phyloP scores from a whole-genome alignment of 1,140 invertebrate species.

The Brachionus rotundiformis region DNA sequence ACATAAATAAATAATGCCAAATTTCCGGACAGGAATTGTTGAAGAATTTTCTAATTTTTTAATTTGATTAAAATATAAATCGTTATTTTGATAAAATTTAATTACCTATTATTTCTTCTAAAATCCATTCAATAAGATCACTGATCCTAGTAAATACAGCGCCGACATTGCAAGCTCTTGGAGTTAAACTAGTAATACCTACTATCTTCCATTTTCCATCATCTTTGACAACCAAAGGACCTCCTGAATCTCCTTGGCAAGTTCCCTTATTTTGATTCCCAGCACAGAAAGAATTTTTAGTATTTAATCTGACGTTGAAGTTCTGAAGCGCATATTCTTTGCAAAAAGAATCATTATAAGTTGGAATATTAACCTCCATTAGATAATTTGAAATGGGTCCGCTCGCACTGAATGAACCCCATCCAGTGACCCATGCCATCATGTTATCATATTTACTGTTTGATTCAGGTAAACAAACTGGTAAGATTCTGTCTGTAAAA shows the following conservation, averaged over 20 bases:
- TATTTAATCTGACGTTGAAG: neutral
- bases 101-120: neutral
- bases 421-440: neutral
- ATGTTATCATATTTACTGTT: neutral
- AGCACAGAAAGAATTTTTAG: neutral
- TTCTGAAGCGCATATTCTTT: neutral
- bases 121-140: slow-evolving; percentile 9
- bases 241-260: slow-evolving; percentile 43
- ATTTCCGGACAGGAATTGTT: neutral
- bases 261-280: neutral
- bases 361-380: neutral
- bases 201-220: neutral
- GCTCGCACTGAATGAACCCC: neutral
- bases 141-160: neutral
- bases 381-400: neutral
- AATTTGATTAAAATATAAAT: neutral
- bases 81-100: neutral
- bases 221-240: neutral
- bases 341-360: neutral
- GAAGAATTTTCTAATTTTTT: neutral
- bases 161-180: neutral
- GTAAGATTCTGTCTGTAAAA: neutral
- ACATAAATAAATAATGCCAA: neutral
- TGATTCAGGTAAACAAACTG: neutral
- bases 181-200: neutral